Evolutionary conservation across 2,797 vertebrate species (phyloP).

Genomic region (Cyprinodon diabolis): DNA sequence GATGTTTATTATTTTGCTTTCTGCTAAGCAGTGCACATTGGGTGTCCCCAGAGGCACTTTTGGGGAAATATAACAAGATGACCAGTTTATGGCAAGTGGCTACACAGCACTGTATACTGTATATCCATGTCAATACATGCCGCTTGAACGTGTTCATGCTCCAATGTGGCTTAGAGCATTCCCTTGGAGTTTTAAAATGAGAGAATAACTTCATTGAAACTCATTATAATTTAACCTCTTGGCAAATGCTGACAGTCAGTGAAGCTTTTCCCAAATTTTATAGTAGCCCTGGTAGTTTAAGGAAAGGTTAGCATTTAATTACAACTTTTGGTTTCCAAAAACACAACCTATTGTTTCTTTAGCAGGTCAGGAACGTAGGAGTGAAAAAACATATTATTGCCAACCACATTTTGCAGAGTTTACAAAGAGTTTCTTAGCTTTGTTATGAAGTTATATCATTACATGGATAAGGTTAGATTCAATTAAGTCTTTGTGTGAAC

Average conservation of each 20-base stretch:
- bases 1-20: slow-evolving; percentile 45
- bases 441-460: not conserved
- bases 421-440: not conserved
- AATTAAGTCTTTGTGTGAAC: too few species aligned
- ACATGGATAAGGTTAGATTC: too few species aligned
- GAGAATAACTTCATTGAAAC: slow-evolving; percentile 36
- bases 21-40: slow-evolving; percentile 32
- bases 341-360: slow-evolving; percentile 3
- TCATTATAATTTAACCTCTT: slow-evolving; percentile 57
- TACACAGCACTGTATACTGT: slow-evolving; percentile 17
- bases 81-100: slow-evolving; percentile 34
- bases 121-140: slow-evolving; percentile 29
- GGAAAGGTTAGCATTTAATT: slow-evolving; percentile 13
- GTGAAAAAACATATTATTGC: not conserved
- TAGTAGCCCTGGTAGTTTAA: slow-evolving; percentile 15
- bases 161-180: slow-evolving; percentile 34
- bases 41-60: slow-evolving; percentile 45
- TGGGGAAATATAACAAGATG: slow-evolving; percentile 48
- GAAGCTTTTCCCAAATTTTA: slow-evolving; percentile 20
- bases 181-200: slow-evolving; percentile 40
- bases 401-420: not conserved
- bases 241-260: slow-evolving; percentile 38
- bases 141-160: slow-evolving; percentile 40
- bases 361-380: not conserved
- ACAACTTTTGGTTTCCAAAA: slow-evolving; percentile 10